Percentiles rank a stretch among this genome's conserved stretches.
phyloP scores from a whole-genome alignment of 2,888 invertebrate genomes.

The Prenolepis imparis region DNA sequence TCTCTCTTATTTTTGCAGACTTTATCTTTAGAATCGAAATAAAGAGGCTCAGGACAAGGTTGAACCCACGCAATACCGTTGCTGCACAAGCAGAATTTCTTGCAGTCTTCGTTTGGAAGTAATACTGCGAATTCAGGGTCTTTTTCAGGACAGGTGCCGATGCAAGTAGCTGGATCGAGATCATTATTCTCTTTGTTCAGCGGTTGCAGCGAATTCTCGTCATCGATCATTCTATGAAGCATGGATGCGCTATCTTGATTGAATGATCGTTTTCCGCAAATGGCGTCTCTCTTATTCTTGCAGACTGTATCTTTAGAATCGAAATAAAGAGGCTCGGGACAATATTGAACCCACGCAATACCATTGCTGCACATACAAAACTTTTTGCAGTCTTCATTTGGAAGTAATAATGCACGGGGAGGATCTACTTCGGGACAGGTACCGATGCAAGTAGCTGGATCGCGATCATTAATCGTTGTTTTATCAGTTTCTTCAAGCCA shows the following conservation, averaged over 20 bases:
- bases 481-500: neutral
- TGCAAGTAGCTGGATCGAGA: conserved; percentile 56
- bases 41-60: conserved; percentile 60
- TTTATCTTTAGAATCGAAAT: conserved; percentile 67
- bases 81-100: conserved; percentile 76
- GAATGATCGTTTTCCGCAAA: neutral
- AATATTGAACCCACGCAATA: conserved; percentile 58
- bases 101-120: conserved; percentile 72
- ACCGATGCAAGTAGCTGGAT: conserved; percentile 65
- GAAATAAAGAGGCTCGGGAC: conserved; percentile 62
- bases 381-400: conserved; percentile 72
- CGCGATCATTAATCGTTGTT: neutral
- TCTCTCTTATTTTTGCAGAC: conserved; percentile 75
- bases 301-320: conserved; percentile 73
- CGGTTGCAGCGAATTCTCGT: neutral
- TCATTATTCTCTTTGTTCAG: neutral
- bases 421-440: conserved; percentile 64
- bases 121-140: conserved; percentile 34
- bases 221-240: neutral
- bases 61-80: conserved; percentile 58
- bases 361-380: conserved; percentile 75
- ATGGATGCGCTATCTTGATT: neutral
- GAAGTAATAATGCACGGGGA: conserved; percentile 51
- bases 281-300: conserved; percentile 68
- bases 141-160: conserved; percentile 69